phyloP scores from a whole-genome alignment of 1,140 invertebrate genomes.

The Zaprionus taronus region DNA sequence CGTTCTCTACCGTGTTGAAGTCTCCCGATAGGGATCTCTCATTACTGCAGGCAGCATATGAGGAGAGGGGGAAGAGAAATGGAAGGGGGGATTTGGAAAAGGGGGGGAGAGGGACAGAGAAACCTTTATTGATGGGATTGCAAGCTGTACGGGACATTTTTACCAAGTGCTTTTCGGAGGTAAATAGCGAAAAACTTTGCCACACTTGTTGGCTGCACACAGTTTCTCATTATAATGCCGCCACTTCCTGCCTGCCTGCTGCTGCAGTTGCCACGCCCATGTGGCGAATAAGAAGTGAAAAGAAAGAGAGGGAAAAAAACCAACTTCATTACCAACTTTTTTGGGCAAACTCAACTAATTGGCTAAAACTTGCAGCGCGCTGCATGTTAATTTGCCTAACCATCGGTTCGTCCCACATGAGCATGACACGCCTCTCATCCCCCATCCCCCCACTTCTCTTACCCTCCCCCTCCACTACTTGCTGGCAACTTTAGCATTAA shows the following conservation, averaged over 20 bases:
- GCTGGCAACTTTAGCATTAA: conserved; percentile 53
- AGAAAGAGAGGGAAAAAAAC: conserved; percentile 25
- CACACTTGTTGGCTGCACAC: conserved; percentile 19
- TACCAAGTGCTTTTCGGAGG: conserved; percentile 5
- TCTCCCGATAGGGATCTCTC: conserved; percentile 44
- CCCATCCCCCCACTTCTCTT: not conserved
- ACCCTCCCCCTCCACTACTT: not conserved
- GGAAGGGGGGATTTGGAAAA: not conserved
- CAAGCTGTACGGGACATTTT: not conserved
- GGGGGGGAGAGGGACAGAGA: not conserved
- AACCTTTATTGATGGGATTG: conserved; percentile 13
- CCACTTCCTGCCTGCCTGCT: conserved; percentile 4
- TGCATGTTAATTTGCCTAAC: conserved; percentile 78
- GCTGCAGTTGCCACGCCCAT: conserved; percentile 7
- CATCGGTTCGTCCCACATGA: conserved; percentile 45
- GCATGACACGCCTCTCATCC: conserved; percentile 14
- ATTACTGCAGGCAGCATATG: not conserved
- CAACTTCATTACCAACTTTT: conserved; percentile 46
- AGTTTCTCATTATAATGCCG: conserved; percentile 49
- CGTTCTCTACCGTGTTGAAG: conserved; percentile 61
- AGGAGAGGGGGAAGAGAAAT: no score
- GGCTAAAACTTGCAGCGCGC: conserved; percentile 75
- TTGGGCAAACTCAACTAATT: conserved; percentile 69
- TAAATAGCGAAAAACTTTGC: not conserved
- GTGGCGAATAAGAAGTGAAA: not conserved